Base-by-base conservation (phyloP, 1,140 invertebrate genomes). In the Episyrphus balteatus region DNA sequence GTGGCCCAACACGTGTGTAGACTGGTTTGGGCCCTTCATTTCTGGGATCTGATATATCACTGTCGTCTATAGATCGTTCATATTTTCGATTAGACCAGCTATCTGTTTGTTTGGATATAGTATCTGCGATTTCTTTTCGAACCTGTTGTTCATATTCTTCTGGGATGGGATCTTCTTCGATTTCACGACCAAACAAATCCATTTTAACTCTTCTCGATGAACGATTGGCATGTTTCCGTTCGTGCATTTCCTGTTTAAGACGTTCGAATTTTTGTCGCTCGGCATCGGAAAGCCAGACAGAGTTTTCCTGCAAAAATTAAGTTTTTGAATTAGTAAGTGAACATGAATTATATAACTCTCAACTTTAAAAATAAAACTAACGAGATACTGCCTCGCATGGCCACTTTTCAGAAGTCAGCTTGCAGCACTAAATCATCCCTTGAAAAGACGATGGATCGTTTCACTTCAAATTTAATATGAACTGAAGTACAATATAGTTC, bases 101-200 rank as follows among this genome's bases (percentile, higher is more conserved):
- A 41, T 49, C 40, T 31, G 32, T 26, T 14, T 53, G 43, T 47
- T 48, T 47, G 5, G 47, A 41, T 42, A 51, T 55, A 8, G 54
- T 50, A 0, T 57, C 50, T 1, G 66, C 66, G 37, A 75, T 62
- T 42, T 73, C 56, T 3, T 61, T 55, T 6, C 75, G 62, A 21
- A 68, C 53, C 3, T 74, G 65, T 48, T 74, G 62, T 26, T 76
- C 72, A 17, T 72, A 73, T 32, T 75, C 75, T 14, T 69, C 57
- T n/a, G 67, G 72, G 50, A 73, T 68, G 1, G 59, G 62, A 14
- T 76, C 75, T 50, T 76, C 74, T 3, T 74, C 54, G 31, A 78
- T 53, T 55, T 76, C 72, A 13, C 75, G 70, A 33, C 75, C 88
- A 12, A 81, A 86, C 72, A 96, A 87, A 72, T 96, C 91, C 36